Evolutionary conservation across 1,140 invertebrate species (phyloP).

Genomic region (Heliconius himera): DNA sequence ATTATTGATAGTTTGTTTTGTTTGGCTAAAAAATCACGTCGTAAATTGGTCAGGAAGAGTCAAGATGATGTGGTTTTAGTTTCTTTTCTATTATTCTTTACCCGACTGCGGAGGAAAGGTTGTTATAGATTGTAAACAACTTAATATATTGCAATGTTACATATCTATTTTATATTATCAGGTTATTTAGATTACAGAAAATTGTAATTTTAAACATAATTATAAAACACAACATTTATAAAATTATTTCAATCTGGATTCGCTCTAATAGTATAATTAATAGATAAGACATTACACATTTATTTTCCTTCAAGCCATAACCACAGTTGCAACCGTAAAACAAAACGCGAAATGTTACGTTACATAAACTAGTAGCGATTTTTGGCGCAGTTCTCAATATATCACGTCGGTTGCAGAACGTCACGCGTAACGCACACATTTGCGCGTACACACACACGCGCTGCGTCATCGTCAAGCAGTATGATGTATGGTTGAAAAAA

Average conservation of each 20-base stretch:
- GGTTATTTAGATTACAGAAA: no score
- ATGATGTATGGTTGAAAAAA: slow-evolving; percentile 59
- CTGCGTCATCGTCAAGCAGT: slow-evolving; percentile 65
- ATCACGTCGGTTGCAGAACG: slow-evolving; percentile 73
- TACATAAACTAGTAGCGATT: slow-evolving; percentile 70
- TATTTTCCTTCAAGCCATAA: slow-evolving; percentile 17
- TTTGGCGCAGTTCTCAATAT: slow-evolving; percentile 76
- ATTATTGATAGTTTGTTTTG: background rate
- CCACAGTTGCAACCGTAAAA: slow-evolving; percentile 43
- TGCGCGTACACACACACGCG: slow-evolving; percentile 51
- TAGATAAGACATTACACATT: background rate
- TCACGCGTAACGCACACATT: slow-evolving; percentile 61
- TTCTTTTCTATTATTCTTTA: no score
- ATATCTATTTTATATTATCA: no score
- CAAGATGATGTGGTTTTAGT: no score
- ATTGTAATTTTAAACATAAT: background rate
- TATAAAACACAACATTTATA: background rate
- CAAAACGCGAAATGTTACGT: slow-evolving; percentile 57
- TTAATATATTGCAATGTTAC: no score
- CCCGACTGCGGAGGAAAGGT: no score
- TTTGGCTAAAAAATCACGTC: background rate
- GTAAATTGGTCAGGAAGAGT: no score
- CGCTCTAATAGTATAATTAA: background rate
- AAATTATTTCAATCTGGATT: background rate
- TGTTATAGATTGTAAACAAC: no score